Evolutionary conservation across 2,113 vertebrate species (phyloP).

Genomic region (Cacatua alba): DNA sequence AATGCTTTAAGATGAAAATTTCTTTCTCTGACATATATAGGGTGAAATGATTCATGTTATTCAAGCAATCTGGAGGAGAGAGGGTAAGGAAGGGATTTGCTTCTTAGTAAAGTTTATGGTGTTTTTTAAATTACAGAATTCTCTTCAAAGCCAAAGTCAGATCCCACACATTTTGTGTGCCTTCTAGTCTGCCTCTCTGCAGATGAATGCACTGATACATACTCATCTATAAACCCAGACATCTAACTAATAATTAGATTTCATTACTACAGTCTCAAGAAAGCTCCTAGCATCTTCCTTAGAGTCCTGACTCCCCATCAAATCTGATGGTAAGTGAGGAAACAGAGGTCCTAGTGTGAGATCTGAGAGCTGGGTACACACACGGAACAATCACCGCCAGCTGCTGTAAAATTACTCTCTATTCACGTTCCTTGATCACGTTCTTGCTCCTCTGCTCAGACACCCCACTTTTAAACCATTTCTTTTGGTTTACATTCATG

Average conservation of each 20-base stretch:
- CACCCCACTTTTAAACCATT: background rate
- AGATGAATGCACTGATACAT: background rate
- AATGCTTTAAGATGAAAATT: background rate
- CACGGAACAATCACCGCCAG: fast-evolving
- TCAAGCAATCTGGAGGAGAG: background rate
- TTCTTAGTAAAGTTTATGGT: background rate
- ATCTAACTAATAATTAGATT: background rate
- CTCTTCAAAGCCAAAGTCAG: background rate
- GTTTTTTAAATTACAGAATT: background rate
- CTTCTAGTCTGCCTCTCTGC: background rate
- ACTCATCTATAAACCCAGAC: background rate
- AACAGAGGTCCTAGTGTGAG: background rate
- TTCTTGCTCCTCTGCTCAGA: background rate
- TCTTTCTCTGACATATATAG: background rate
- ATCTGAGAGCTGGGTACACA: background rate
- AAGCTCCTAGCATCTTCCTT: background rate
- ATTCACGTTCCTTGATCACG: background rate
- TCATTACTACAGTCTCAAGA: background rate
- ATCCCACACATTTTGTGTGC: background rate
- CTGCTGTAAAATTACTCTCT: background rate
- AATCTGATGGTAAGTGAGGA: background rate
- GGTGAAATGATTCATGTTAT: constrained; percentile 10
- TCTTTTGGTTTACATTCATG: background rate
- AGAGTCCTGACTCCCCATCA: background rate
- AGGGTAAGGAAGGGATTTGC: background rate